A percentile compares a stretch with the other conserved stretches of the same genome.
phyloP scores from a whole-genome alignment of 35 echinoderm and acorn worm species.

The Ophiothrix spiculata region DNA sequence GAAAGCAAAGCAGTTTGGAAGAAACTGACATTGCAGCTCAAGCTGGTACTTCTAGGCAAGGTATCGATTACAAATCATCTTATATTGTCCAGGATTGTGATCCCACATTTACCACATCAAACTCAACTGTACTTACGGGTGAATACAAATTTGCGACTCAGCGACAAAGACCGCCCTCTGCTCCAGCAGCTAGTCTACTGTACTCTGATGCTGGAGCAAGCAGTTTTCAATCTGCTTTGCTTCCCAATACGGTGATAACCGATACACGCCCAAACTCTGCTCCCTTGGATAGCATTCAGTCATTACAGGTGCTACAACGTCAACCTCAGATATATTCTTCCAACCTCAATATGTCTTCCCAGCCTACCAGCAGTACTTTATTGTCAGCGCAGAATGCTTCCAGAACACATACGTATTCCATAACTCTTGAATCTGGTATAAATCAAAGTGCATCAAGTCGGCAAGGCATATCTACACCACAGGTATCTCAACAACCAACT shows the following conservation, averaged over 20 bases:
- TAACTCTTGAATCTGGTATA: no score
- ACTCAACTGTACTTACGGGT: background rate
- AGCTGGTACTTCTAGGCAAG: background rate
- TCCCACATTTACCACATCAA: background rate
- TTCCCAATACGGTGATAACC: background rate
- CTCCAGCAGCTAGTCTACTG: background rate
- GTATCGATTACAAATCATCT: background rate
- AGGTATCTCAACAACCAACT: no score
- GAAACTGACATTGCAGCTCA: background rate
- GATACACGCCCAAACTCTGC: background rate
- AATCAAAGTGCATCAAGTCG: no score
- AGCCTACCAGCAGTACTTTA: background rate
- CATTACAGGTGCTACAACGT: background rate
- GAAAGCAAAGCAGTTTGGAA: conserved; percentile 4
- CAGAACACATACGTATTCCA: no score
- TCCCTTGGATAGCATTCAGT: background rate
- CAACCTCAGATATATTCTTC: background rate
- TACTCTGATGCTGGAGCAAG: no score
- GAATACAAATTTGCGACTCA: background rate
- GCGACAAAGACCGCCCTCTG: background rate
- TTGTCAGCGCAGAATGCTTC: no score
- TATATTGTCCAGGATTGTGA: background rate
- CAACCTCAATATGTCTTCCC: background rate
- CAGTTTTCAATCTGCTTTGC: no score
- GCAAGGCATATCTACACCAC: no score